phyloP scores from a whole-genome alignment of 2,888 invertebrate genomes.

The Agriopis aurantiaria region DNA sequence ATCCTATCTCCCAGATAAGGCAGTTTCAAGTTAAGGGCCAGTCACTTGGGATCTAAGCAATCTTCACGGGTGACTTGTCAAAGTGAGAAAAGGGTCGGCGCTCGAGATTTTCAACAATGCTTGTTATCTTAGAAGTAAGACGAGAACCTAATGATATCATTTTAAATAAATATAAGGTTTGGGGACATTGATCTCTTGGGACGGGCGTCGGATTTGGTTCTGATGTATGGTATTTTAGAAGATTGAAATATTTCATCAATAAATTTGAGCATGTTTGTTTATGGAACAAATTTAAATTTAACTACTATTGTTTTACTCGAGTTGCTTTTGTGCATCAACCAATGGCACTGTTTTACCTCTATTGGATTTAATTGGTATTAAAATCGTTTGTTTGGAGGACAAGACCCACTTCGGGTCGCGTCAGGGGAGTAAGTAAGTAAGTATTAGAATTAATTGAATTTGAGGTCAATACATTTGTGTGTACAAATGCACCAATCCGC shows the following conservation, averaged over 20 bases:
- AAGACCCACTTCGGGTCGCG: no score
- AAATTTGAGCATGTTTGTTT: neutral
- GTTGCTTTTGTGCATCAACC: no score
- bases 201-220: constrained; percentile 37
- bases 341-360: no score
- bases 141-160: constrained; percentile 83
- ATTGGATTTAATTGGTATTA: no score
- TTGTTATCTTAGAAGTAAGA: constrained; percentile 84
- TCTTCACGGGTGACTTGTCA: constrained; percentile 86
- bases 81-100: constrained; percentile 84
- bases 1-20: constrained; percentile 82
- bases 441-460: no score
- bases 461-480: no score
- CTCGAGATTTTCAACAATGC: constrained; percentile 86
- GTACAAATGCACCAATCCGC: no score
- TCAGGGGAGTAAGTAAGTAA: no score
- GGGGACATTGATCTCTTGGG: constrained; percentile 47
- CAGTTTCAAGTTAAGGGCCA: constrained; percentile 83
- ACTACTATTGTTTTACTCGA: no score
- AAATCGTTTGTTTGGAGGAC: no score
- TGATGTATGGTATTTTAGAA: constrained; percentile 7
- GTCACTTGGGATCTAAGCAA: constrained; percentile 84
- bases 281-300: no score
- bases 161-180: constrained; percentile 75
- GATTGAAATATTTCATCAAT: neutral